These are phyloP conservation scores for Balaeniceps rex DNA, from an alignment of 2,113 vertebrate species.

Conservation along the genomic window DNA sequence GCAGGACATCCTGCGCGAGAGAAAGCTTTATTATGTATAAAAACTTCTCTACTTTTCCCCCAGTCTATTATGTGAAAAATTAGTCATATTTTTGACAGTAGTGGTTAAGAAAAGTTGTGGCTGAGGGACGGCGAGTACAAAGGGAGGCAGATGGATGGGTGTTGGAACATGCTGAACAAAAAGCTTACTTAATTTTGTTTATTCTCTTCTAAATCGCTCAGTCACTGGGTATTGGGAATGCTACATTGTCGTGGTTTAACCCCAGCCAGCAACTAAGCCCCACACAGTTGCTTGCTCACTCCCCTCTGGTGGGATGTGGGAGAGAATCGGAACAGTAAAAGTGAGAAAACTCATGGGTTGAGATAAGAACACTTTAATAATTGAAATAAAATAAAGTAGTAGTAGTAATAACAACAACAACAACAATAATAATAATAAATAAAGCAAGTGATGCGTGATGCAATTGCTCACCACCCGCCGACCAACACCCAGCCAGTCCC, in stretches of 20 bases:
- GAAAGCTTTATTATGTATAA: not conserved
- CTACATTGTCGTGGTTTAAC: not conserved
- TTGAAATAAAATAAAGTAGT: too few relatives aligned
- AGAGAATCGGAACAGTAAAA: too few relatives aligned
- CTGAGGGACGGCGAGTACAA: conserved; percentile 12
- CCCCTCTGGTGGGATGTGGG: too few relatives aligned
- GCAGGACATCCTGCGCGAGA: not conserved
- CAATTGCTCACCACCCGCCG: too few relatives aligned
- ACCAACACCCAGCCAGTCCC: too few relatives aligned
- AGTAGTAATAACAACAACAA: too few relatives aligned
- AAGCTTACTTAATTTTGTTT: conserved; percentile 51
- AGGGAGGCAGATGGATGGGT: conserved; percentile 6
- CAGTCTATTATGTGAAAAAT: conserved; percentile 34
- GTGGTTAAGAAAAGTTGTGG: conserved; percentile 27
- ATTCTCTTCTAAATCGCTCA: not conserved
- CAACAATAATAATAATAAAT: too few relatives aligned
- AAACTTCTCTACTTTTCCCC: not conserved
- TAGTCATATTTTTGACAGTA: conserved; percentile 46
- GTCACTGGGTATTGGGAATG: not conserved
- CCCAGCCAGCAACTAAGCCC: too few relatives aligned
- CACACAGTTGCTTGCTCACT: too few relatives aligned
- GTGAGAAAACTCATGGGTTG: too few relatives aligned
- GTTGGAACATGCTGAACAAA: conserved; percentile 55
- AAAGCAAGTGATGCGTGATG: too few relatives aligned
- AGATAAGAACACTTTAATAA: too few relatives aligned